Evolutionary conservation across 2,888 invertebrate species (phyloP), one percentile per base, ranked within the genome.

Genomic region (Lithophane semibrunnea): DNA sequence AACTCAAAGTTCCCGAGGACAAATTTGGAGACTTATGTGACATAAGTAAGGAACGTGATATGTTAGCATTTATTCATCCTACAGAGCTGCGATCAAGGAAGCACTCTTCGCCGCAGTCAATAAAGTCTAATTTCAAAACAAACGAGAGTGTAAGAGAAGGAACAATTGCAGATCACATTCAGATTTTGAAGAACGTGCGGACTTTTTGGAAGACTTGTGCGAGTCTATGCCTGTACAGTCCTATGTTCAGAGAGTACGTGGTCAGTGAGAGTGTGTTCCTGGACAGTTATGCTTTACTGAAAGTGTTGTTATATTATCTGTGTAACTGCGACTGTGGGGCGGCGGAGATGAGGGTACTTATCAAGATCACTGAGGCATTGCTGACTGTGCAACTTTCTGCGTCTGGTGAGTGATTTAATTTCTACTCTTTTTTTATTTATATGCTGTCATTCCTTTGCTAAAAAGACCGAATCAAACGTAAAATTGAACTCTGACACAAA

Each of bases 181-280:
- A 95, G 52, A 84, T 93, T 63, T 82, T 97, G 80, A 95, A 96
- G 88, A 95, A 93, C 64, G 92, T 95, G 16, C 93, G 93, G 81
- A 95, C 96, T 61, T 97, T 97, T 82, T 97, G 97, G 97, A 94
- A 94, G 90, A 95, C 95, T 3, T 97, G 96, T 86, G 96, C 96
- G 8, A 93, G 92, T 12, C 88, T 97, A 65, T 97, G 97, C 56
- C 88, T 97, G 69, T 97, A 96, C 91, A 97, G 97, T 81, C 97
- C 97, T 0, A 91, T 94, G 92, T 97, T 97, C 86, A 93, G 97
- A 2, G 89, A 91, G 85, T 93, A 94, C 88, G 90, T 97, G 74
- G 94, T 94, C 24, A 90, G 92, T 42, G 95, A 96, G 90, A 71
- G 89, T 0, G 93, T 95, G 88, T 91, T 96, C 77, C 77, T 92